Conservation (phyloP, 2,888 invertebrate species). For the Thumatha senex region DNA sequence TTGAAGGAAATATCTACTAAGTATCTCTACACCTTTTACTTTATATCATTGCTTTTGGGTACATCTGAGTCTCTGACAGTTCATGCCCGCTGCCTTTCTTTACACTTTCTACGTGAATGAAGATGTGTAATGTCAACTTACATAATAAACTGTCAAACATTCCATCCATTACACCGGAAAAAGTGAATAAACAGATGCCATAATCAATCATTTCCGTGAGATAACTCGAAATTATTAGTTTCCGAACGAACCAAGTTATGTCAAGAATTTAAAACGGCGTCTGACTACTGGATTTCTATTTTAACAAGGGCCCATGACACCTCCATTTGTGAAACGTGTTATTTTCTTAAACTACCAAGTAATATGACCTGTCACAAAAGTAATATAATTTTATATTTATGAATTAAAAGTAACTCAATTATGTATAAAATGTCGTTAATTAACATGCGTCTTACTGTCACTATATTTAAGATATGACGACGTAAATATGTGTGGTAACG, state of each 20-base stretch:
- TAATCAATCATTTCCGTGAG: constrained; percentile 38
- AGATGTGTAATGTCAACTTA: neutral
- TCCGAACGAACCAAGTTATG: constrained; percentile 44
- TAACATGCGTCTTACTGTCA: too few relatives aligned
- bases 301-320: constrained; percentile 30
- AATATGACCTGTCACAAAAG: constrained; percentile 13
- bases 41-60: too few relatives aligned
- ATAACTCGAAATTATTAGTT: constrained; percentile 32
- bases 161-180: constrained; percentile 18
- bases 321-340: constrained; percentile 17
- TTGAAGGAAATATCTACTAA: too few relatives aligned
- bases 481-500: too few relatives aligned
- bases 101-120: neutral
- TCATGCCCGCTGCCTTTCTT: neutral
- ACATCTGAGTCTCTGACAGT: too few relatives aligned
- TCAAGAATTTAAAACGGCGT: constrained; percentile 45
- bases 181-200: constrained; percentile 34
- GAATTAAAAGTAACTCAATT: neutral
- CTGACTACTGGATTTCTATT: constrained; percentile 43
- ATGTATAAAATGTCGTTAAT: neutral
- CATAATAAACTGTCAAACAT: constrained; percentile 21
- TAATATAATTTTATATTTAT: neutral
- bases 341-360: constrained; percentile 15
- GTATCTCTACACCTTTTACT: too few relatives aligned
- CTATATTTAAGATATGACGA: too few relatives aligned